Evolutionary conservation across 1,140 invertebrate genomes (phyloP), one percentile per base, ranked within the genome.

Genomic region (Ceratosolen solmsi): DNA sequence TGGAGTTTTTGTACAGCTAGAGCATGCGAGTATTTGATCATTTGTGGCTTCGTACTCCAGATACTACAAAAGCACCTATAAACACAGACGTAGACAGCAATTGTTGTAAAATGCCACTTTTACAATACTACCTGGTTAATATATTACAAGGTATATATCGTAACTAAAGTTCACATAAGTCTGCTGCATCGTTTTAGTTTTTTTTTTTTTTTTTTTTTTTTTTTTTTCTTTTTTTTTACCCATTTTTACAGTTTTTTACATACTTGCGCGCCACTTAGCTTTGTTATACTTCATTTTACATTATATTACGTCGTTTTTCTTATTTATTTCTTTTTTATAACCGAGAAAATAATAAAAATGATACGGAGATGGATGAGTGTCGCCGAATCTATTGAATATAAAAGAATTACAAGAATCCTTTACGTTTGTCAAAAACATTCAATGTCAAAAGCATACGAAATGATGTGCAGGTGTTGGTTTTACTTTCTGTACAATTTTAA

Each of bases 381-480:
- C 8, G 20, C 46, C 11, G 17, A 9, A 7, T 20, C 38, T 27
- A 46, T 46, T 71, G 13, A 71, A 71, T 1, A 46, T 49, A 7
- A 27, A 71, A 49, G n/a, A 71, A 38, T 71, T 7, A 25, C 41
- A 30, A 51, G 9, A 46, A 46, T 49, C 68, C n/a, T 46, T 46
- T 46, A 51, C 38, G 51, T 30, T 73, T 73, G 51, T 73, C 41
- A 73, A 73, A 73, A 27, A 71, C n/a, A 41, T 71, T 25, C 1
- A 71, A n/a, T 22, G 36, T 22, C 9, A 13, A 7, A 15, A 51
- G n/a, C 27, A 51, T n/a, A 56, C 1, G 36, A 58, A 58, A 30
- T 38, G 58, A 11, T 49, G 74, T 30, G 79, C 70, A 80, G 79
- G 79, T 80, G 79, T 30, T 49, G 36, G 20, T 79, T 79, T 58